Evolutionary conservation across 2,888 invertebrate species (phyloP).

Genomic region (Sinopyrophorus schimmeli): DNA sequence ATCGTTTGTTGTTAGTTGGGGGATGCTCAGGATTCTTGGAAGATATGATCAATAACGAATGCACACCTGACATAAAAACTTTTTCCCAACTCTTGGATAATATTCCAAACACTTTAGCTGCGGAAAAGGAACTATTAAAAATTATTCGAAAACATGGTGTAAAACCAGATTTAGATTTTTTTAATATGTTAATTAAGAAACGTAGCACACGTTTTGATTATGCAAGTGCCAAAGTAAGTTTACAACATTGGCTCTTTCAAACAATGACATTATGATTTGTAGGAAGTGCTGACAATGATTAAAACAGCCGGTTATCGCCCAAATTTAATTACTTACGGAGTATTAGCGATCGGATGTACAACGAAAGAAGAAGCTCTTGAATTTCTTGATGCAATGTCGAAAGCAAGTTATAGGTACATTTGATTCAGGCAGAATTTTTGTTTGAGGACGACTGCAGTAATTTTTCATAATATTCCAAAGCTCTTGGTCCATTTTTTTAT

Average conservation of each 20-base stretch:
- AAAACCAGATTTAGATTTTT: constrained; percentile 78
- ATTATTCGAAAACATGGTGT: constrained; percentile 64
- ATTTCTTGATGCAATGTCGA: constrained; percentile 72
- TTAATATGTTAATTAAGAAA: constrained; percentile 83
- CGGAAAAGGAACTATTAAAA: constrained; percentile 70
- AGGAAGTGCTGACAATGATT: constrained; percentile 63
- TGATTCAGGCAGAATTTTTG: background rate
- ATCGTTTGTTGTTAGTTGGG: constrained; percentile 77
- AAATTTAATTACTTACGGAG: constrained; percentile 84
- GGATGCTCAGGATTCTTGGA: constrained; percentile 75
- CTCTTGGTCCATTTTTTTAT: too few relatives aligned
- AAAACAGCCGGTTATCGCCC: constrained; percentile 61
- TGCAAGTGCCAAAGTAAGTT: constrained; percentile 68
- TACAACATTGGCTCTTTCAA: too few relatives aligned
- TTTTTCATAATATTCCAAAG: too few relatives aligned
- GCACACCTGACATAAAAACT: constrained; percentile 77
- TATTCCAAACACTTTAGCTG: constrained; percentile 66
- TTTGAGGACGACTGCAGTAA: background rate
- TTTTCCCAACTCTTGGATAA: constrained; percentile 76
- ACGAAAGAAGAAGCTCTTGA: constrained; percentile 65
- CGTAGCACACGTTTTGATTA: constrained; percentile 72
- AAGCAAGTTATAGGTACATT: constrained; percentile 64
- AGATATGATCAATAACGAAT: constrained; percentile 69
- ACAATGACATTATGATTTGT: constrained; percentile 43
- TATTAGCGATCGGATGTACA: constrained; percentile 77